Evolutionary conservation across 2,113 vertebrate species (phyloP).

Genomic region (Diadophis punctatus): DNA sequence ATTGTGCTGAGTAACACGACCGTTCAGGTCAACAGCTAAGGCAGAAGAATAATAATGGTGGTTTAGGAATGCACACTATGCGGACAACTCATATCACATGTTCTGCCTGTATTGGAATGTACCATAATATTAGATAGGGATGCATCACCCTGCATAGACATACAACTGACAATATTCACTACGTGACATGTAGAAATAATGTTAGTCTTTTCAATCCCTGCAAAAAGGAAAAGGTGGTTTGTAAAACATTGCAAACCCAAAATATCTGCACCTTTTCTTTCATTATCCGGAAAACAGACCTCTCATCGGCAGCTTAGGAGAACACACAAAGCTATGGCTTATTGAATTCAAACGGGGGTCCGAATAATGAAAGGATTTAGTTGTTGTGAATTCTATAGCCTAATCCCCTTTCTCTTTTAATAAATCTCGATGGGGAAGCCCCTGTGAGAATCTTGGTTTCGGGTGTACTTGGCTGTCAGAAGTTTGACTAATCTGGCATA

Average conservation of each 20-base stretch:
- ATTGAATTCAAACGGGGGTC: not conserved
- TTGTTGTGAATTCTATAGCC: not conserved
- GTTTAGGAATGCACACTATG: too few relatives aligned
- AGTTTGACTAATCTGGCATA: not conserved
- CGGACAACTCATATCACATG: too few relatives aligned
- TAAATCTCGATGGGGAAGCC: not conserved
- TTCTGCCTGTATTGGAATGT: too few relatives aligned
- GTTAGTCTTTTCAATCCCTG: not conserved
- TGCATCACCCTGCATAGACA: too few relatives aligned
- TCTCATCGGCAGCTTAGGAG: not conserved
- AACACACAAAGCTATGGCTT: not conserved
- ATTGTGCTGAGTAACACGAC: too few relatives aligned
- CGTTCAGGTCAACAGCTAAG: too few relatives aligned
- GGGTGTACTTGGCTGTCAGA: not conserved
- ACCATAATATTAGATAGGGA: too few relatives aligned
- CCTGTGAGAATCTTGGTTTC: not conserved
- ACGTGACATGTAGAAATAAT: too few relatives aligned
- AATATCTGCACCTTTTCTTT: not conserved
- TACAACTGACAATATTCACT: too few relatives aligned
- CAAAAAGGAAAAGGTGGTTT: not conserved
- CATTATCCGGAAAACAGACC: not conserved
- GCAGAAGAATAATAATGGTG: too few relatives aligned
- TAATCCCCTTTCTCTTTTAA: not conserved
- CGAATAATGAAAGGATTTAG: not conserved
- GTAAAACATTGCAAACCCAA: not conserved